phyloP scores from a whole-genome alignment of 2,888 invertebrate species.

The Drosophila prostipennis region DNA sequence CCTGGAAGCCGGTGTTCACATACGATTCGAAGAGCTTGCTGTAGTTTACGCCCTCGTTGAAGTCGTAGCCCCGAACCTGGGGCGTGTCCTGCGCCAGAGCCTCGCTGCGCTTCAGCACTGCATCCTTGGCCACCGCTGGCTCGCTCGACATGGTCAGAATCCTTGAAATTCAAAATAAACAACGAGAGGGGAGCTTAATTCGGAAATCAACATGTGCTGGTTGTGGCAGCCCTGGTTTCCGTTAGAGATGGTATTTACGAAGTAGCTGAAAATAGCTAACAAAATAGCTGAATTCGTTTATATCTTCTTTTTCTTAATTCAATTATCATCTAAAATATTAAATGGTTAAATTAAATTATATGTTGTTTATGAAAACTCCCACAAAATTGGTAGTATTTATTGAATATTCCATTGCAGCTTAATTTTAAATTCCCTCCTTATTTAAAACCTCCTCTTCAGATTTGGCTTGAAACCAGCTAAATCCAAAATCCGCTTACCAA shows the following conservation, averaged over 20 bases:
- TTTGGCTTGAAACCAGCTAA: background rate
- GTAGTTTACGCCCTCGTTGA: constrained; percentile 95
- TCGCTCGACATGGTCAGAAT: constrained; percentile 70
- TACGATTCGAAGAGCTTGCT: constrained; percentile 92
- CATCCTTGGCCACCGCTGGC: constrained; percentile 87
- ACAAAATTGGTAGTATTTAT: too few species aligned
- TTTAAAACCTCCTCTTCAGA: too few species aligned
- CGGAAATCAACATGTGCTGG: constrained; percentile 18
- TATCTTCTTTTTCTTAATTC: too few species aligned
- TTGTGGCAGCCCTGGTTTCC: constrained; percentile 15
- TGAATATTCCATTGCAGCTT: too few species aligned
- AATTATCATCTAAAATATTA: too few species aligned
- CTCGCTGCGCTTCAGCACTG: constrained; percentile 89
- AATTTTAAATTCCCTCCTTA: too few species aligned
- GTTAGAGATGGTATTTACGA: background rate
- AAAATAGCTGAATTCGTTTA: too few species aligned
- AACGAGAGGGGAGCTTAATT: background rate
- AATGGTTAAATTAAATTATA: too few species aligned
- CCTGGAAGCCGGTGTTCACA: constrained; percentile 96
- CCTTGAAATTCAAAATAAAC: constrained; percentile 26
- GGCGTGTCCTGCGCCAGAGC: constrained; percentile 88
- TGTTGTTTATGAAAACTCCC: too few species aligned
- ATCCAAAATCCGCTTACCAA: background rate
- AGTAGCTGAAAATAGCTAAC: background rate
- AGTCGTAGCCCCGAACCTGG: constrained; percentile 94